Evolutionary conservation across 2,113 vertebrate species (phyloP).

Genomic region (Etheostoma spectabile): DNA sequence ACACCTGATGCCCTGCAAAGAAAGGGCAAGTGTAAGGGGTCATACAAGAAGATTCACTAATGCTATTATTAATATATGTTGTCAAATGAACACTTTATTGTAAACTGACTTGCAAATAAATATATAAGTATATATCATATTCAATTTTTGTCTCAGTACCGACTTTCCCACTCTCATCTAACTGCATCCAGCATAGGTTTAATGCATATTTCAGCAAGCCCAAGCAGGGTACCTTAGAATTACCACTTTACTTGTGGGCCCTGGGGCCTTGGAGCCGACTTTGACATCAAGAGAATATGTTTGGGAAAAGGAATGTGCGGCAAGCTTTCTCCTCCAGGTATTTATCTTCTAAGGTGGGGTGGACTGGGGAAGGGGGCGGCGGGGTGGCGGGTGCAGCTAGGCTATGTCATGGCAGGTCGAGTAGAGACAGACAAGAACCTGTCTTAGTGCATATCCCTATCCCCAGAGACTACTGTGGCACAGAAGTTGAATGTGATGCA

Average conservation of each 20-base stretch:
- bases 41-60: background rate
- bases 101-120: slow-evolving; percentile 59
- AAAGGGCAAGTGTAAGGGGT: background rate
- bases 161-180: slow-evolving; percentile 77
- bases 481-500: slow-evolving; percentile 31
- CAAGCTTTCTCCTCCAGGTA: slow-evolving; percentile 94
- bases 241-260: slow-evolving; percentile 90
- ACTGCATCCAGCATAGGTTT: slow-evolving; percentile 86
- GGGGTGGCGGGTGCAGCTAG: slow-evolving; percentile 73
- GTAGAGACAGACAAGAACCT: slow-evolving; percentile 74
- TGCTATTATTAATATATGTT: background rate
- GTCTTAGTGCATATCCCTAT: slow-evolving; percentile 58
- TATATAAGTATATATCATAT: slow-evolving; percentile 58
- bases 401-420: slow-evolving; percentile 82
- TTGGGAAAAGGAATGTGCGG: slow-evolving; percentile 95
- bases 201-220: slow-evolving; percentile 99
- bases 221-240: slow-evolving; percentile 92
- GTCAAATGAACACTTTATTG: slow-evolving; percentile 37
- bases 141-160: slow-evolving; percentile 70
- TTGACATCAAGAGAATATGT: slow-evolving; percentile 93
- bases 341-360: slow-evolving; percentile 89
- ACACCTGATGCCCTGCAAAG: background rate
- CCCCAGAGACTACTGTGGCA: slow-evolving; percentile 30
- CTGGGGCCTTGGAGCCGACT: slow-evolving; percentile 93
- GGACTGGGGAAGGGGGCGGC: slow-evolving; percentile 70